Base-by-base conservation (phyloP, 2,888 invertebrate genomes). In the Drosophila lacicola region DNA sequence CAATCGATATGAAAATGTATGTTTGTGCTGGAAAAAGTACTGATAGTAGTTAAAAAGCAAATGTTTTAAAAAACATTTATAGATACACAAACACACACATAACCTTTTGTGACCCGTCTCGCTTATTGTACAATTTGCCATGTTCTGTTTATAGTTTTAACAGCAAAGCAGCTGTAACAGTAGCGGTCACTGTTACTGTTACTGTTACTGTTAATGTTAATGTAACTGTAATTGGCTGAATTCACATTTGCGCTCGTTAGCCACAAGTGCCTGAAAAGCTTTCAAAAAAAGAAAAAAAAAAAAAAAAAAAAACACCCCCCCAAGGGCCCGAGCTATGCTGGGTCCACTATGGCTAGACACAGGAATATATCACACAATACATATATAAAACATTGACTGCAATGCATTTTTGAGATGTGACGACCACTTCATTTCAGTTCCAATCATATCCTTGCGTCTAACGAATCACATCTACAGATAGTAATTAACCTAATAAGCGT, bases 251-350 rank as follows among this genome's bases (percentile, higher is more conserved):
- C 73, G 46, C 73, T 50, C 69, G 77, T 67, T 67, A 77, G 86
- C 87, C 82, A 83, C 71, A 86, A 83, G 82, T 83, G 82, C 87
- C 82, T 83, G 74, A 65, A 58, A 79, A 64, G 77, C 74, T 77
- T 77, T 70, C 70, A 67, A 77, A 77, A 78, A 77, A 57, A 21
- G 1, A 25, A 25, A 25, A 17, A 17, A 17, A 17, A 17, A 17
- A 17, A 17, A 17, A 17, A 17, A 17, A 17, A 17, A 17, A 17
- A 17, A 17, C 1, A 17, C 2, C 17, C 21, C 45, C 29, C 13
- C 17, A 17, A 45, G 17, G 29, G 25, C 8, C 42, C 55, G 39
- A 21, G 0, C 14, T 29, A 29, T 36, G 47, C 34, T n/a, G 41
- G 56, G 54, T 42, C 41, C 45, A 33, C 25, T 46, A 33, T 45